These are phyloP conservation scores for Mythimna pallens DNA, from an alignment of 2,888 invertebrate species.

Conservation along the genomic window DNA sequence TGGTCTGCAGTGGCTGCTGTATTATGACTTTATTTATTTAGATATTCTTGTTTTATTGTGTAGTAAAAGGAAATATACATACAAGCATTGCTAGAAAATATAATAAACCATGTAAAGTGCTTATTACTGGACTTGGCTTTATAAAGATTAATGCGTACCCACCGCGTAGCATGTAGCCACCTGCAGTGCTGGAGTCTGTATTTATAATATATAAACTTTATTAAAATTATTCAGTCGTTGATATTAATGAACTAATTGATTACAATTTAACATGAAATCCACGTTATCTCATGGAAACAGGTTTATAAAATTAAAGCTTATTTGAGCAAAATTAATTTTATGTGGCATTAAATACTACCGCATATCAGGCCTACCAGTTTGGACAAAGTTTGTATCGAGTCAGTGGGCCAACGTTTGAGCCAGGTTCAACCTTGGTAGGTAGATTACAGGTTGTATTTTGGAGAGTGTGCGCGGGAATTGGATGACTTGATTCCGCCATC, in stretches of 20 bases:
- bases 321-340: slow-evolving; percentile 21
- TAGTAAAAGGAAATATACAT: not conserved
- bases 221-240: not conserved
- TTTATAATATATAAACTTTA: not conserved
- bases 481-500: too few relatives aligned
- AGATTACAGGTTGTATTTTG: too few relatives aligned
- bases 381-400: not conserved
- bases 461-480: too few relatives aligned
- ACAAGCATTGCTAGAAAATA: not conserved
- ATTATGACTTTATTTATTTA: not conserved
- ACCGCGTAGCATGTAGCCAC: too few relatives aligned
- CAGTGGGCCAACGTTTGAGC: not conserved
- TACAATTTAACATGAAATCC: not conserved
- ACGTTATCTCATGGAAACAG: slow-evolving; percentile 31
- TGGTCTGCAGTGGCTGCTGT: not conserved
- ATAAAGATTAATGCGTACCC: too few relatives aligned
- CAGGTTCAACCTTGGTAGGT: too few relatives aligned
- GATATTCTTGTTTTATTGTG: not conserved
- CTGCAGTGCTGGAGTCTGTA: too few relatives aligned
- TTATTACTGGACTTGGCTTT: too few relatives aligned
- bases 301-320: slow-evolving; percentile 24
- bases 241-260: slow-evolving; percentile 1
- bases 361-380: not conserved
- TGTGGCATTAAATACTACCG: not conserved
- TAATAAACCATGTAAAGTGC: too few relatives aligned